Conservation (phyloP, 2,888 invertebrate genomes). For the Cephonodes hylas region DNA sequence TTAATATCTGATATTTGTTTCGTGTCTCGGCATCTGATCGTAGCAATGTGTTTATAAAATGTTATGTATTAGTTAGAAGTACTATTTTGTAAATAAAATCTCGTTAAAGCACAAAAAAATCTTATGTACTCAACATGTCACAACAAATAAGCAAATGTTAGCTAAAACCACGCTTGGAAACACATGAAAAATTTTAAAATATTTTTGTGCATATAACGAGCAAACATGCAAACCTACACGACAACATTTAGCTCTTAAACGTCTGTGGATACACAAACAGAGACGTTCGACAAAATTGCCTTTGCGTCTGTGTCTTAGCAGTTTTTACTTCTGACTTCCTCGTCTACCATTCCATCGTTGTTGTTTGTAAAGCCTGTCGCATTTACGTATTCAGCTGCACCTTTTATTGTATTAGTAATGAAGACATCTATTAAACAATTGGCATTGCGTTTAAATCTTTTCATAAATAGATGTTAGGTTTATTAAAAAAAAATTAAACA, state of each 20-base stretch:
- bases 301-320: background rate
- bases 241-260: slow-evolving; percentile 8
- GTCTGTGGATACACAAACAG: slow-evolving; percentile 4
- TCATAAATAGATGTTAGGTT: too few relatives aligned
- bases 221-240: background rate
- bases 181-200: background rate
- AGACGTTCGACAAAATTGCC: background rate
- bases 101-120: too few relatives aligned
- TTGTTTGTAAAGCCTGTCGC: background rate
- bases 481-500: too few relatives aligned
- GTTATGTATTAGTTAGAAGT: too few relatives aligned
- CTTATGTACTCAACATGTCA: background rate
- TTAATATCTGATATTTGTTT: too few relatives aligned
- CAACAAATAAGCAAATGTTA: background rate
- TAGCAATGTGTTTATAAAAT: too few relatives aligned
- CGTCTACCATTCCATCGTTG: background rate
- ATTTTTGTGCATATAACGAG: slow-evolving; percentile 2
- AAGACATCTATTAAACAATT: background rate
- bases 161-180: background rate
- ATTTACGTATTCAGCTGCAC: background rate
- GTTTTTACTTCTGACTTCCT: background rate
- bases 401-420: too few relatives aligned
- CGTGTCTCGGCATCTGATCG: too few relatives aligned
- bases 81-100: too few relatives aligned
- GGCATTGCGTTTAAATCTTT: too few relatives aligned